Conservation (phyloP, 2,113 vertebrate species). For the Sander vitreus region DNA sequence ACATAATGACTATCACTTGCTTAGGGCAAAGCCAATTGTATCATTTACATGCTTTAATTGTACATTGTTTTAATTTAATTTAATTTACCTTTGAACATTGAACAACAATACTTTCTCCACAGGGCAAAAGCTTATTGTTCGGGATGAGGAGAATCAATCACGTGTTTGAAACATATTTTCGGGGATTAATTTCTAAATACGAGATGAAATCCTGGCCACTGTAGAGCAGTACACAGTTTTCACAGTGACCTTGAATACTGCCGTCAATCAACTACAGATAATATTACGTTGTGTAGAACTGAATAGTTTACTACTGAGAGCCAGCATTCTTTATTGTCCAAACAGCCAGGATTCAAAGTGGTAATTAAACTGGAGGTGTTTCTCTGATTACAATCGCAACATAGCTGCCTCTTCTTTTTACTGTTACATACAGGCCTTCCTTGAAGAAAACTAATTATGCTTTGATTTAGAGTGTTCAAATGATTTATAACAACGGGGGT, state of each 20-base stretch:
- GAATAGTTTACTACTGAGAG: background rate
- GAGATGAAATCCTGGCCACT: slow-evolving; percentile 4
- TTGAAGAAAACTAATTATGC: slow-evolving; percentile 65
- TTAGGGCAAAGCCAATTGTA: too few relatives aligned
- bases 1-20: too few relatives aligned
- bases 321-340: slow-evolving; percentile 13
- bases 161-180: background rate
- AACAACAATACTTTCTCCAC: background rate
- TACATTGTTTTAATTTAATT: background rate
- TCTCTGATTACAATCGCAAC: slow-evolving; percentile 47
- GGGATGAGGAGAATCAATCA: background rate
- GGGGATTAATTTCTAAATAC: background rate
- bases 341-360: slow-evolving; percentile 24
- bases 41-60: too few relatives aligned
- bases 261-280: background rate
- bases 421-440: slow-evolving; percentile 21
- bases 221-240: background rate
- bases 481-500: slow-evolving; percentile 60
- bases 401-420: slow-evolving; percentile 28
- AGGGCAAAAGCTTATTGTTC: background rate
- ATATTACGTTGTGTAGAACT: background rate
- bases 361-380: slow-evolving; percentile 48
- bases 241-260: slow-evolving; percentile 33
- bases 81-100: background rate
- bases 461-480: slow-evolving; percentile 54